Evolutionary conservation across 2,888 invertebrate genomes (phyloP), one percentile per base, ranked within the genome.

Genomic region (Caenorhabditis becei): DNA sequence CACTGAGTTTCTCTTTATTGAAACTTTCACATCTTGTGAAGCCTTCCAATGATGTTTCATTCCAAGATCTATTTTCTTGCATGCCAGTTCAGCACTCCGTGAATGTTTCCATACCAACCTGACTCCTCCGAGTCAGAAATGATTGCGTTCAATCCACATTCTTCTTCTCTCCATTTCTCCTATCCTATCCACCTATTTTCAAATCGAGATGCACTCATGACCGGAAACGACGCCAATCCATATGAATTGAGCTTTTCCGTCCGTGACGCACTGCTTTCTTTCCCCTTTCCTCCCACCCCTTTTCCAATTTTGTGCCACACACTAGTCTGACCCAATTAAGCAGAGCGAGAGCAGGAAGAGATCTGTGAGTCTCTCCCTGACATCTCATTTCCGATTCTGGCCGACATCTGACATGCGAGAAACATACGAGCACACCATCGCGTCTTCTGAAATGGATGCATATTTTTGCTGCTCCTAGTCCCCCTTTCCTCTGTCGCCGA

Each of bases 301-400:
- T 59, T 59, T 59, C 41, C 59, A 37, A 59, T 59, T 59, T 59
- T 10, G 41, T 35, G 18, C 28, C 23, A n/a, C 26, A 11, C 54
- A n/a, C 54, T 24, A 51, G 26, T 32, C 41, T 18, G 56, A 63
- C 56, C 63, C 63, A 72, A 72, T 72, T 72, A 72, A 72, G 56
- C 44, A 56, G 7, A 53, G 44, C 18, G 28, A 23, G 18, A 5
- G 8, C 20, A 2, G 18, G 49, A 61, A 20, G n/a, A 24, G 54
- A 41, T 16, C 59, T 14, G 56, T 14, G 16, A 54, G 35, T 37
- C 56, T 10, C 16, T 47, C 32, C 54, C 32, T 51, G 41, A 11
- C 20, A 24, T 37, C 47, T 62, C 54, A 62, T 62, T 62, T 32
- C 47, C 32, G 18, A 71, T 71, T 71, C 71, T 54, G 62, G 28